Percentiles rank a stretch among this genome's conserved stretches.
Conservation (phyloP, 2,797 vertebrate genomes). For the Rhinophrynus dorsalis region DNA sequence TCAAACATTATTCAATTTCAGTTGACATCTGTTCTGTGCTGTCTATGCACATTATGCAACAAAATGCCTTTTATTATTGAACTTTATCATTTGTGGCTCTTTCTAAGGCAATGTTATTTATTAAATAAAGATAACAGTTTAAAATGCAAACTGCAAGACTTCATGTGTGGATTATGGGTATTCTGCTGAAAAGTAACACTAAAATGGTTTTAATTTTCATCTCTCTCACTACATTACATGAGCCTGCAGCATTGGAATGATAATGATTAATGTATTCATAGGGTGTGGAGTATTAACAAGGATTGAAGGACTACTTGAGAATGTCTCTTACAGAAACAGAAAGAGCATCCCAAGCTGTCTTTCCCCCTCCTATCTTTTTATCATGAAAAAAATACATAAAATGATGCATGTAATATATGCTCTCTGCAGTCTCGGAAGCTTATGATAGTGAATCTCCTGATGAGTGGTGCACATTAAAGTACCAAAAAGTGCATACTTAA, state of each 20-base stretch:
- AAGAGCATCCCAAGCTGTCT: too few relatives aligned
- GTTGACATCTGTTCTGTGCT: slow-evolving; percentile 18
- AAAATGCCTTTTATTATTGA: slow-evolving; percentile 21
- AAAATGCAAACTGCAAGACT: background rate
- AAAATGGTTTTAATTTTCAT: background rate
- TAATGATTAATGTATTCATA: slow-evolving; percentile 4
- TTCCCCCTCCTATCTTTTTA: too few relatives aligned
- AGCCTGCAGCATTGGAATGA: background rate
- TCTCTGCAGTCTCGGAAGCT: too few relatives aligned
- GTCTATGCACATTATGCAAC: background rate
- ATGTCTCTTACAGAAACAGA: background rate
- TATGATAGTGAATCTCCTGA: too few relatives aligned
- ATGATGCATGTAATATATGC: too few relatives aligned
- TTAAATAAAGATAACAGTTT: slow-evolving; percentile 8
- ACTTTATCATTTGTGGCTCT: slow-evolving; percentile 6
- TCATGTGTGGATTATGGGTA: background rate
- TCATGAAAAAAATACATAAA: too few relatives aligned
- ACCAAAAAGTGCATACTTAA: too few relatives aligned
- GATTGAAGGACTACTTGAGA: background rate
- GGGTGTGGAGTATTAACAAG: background rate
- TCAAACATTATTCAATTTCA: slow-evolving; percentile 23
- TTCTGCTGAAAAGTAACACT: background rate
- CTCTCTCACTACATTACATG: background rate
- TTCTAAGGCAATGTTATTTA: slow-evolving; percentile 12
- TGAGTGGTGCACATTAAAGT: too few relatives aligned